Percentiles rank a stretch among this genome's conserved stretches.
Evolutionary conservation across 2,113 vertebrate genomes (phyloP).

Genomic region (Brachyhypopomus occidentalis): DNA sequence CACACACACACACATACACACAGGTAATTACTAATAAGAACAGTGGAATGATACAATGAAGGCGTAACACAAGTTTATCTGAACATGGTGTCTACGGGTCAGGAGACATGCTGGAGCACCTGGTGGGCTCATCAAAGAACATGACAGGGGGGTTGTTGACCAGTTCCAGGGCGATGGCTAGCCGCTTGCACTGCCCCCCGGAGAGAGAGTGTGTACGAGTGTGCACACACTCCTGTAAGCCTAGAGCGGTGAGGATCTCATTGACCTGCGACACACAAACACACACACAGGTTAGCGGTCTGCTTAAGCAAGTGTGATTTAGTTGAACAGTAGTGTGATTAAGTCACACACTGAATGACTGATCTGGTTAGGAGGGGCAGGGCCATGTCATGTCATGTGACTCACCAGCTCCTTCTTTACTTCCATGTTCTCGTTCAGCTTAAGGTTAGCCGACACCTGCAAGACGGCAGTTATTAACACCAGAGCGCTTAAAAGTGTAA

Average conservation of each 20-base stretch:
- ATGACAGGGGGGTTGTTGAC: slow-evolving; percentile 98
- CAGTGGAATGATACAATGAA: background rate
- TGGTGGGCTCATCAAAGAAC: slow-evolving; percentile 99
- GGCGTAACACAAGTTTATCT: no score
- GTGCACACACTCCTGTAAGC: slow-evolving; percentile 89
- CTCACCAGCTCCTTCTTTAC: slow-evolving; percentile 96
- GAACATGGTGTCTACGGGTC: no score
- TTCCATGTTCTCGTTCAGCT: slow-evolving; percentile 92
- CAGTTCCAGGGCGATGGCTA: slow-evolving; percentile 94
- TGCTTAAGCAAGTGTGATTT: background rate
- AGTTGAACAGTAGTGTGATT: background rate
- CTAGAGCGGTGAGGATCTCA: slow-evolving; percentile 94
- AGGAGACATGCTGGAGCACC: slow-evolving; percentile 69
- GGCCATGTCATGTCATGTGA: background rate
- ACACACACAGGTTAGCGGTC: background rate
- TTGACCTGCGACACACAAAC: slow-evolving; percentile 80
- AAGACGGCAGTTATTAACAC: slow-evolving; percentile 19
- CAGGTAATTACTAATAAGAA: background rate
- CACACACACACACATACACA: slow-evolving; percentile 10
- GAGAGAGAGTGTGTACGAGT: slow-evolving; percentile 91
- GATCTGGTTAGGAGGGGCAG: no score
- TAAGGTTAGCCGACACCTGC: slow-evolving; percentile 94
- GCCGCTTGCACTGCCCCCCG: slow-evolving; percentile 91
- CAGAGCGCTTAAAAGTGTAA: slow-evolving; percentile 23
- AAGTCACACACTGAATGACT: no score